Evolutionary conservation across 2,888 invertebrate genomes (phyloP).

Genomic region (Phengaris arion): DNA sequence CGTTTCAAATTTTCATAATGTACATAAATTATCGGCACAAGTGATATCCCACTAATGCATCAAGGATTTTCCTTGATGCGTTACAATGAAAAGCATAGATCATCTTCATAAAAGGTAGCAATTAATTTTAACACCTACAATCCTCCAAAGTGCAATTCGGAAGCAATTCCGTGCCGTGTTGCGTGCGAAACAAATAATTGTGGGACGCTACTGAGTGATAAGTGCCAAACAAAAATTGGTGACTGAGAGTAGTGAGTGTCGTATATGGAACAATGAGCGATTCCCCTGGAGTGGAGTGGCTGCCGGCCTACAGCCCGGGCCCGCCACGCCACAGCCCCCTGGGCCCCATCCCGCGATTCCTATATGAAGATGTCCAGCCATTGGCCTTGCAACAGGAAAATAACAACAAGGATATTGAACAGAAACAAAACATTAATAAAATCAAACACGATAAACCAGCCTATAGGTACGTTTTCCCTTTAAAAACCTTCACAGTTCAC

Average conservation of each 20-base stretch:
- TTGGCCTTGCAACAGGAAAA: constrained; percentile 66
- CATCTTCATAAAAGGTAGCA: constrained; percentile 69
- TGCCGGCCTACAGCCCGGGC: constrained; percentile 75
- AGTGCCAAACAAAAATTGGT: constrained; percentile 43
- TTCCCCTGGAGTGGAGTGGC: constrained; percentile 77
- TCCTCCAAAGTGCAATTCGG: constrained; percentile 38
- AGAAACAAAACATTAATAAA: constrained; percentile 69
- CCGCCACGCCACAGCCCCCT: constrained; percentile 75
- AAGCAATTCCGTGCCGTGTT: constrained; percentile 48
- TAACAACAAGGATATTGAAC: constrained; percentile 70
- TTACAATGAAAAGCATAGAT: constrained; percentile 65
- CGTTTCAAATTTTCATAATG: constrained; percentile 42
- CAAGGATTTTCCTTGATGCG: constrained; percentile 70
- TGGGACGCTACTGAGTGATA: constrained; percentile 24
- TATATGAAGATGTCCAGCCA: constrained; percentile 73
- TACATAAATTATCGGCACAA: constrained; percentile 46
- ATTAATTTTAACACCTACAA: constrained; percentile 60
- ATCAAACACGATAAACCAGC: constrained; percentile 80
- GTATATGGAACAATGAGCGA: constrained; percentile 70
- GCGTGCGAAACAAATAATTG: constrained; percentile 47
- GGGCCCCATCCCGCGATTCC: constrained; percentile 71
- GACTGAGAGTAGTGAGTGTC: constrained; percentile 42
- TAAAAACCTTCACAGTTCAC: constrained; percentile 41
- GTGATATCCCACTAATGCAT: constrained; percentile 61
- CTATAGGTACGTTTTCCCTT: constrained; percentile 72